Percentiles rank a stretch among this genome's conserved stretches.
phyloP scores from a whole-genome alignment of 2,797 vertebrate species.

The Thaleichthys pacificus region DNA sequence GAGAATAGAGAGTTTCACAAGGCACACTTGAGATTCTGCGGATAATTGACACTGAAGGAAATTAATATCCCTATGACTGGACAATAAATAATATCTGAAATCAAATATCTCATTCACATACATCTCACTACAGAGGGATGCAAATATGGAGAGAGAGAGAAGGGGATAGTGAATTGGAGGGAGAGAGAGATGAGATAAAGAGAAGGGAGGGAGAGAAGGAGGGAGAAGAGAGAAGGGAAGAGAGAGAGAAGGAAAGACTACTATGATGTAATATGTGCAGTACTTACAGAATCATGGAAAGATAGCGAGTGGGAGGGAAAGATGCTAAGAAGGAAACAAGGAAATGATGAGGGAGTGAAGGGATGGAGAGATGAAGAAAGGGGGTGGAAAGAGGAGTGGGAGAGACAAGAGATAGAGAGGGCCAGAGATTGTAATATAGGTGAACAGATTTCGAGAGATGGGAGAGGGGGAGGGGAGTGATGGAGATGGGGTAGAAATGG shows the following conservation, averaged over 20 bases:
- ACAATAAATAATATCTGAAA: too few species aligned
- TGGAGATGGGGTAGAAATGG: not conserved
- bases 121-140: not conserved
- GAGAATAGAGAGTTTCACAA: too few species aligned
- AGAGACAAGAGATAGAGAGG: conserved; percentile 5
- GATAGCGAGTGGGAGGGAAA: not conserved
- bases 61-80: too few species aligned
- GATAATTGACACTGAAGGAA: too few species aligned
- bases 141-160: conserved; percentile 9
- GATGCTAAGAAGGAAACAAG: not conserved
- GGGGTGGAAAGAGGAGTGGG: not conserved
- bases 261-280: not conserved
- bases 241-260: not conserved
- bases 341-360: conserved; percentile 1
- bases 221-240: not conserved
- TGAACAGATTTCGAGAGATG: conserved; percentile 31
- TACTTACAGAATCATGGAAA: not conserved
- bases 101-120: conserved; percentile 13
- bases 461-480: conserved; percentile 18
- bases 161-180: not conserved
- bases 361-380: not conserved
- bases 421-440: not conserved
- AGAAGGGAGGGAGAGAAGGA: not conserved
- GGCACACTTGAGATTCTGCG: too few species aligned
- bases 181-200: not conserved